Conservation (phyloP, 2,888 invertebrate species). For the Periphyllus acericola region DNA sequence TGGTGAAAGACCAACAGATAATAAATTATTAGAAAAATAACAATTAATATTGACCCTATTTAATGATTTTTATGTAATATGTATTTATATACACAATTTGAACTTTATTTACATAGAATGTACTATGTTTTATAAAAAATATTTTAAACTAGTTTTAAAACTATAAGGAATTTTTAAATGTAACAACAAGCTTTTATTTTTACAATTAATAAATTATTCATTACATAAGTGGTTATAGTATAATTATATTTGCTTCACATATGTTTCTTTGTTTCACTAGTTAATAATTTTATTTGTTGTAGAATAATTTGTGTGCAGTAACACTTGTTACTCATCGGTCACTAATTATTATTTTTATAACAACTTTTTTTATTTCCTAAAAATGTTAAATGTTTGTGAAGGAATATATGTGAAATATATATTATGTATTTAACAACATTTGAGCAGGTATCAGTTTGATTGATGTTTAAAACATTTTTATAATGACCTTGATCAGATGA, state of each 20-base stretch:
- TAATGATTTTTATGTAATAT: neutral
- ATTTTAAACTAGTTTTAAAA: neutral
- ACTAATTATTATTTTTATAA: constrained; percentile 15
- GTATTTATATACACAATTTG: neutral
- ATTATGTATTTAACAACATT: constrained; percentile 12
- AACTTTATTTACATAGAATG: too few species aligned
- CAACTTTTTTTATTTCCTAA: neutral
- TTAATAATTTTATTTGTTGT: neutral
- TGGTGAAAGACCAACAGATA: neutral
- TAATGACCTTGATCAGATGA: constrained; percentile 46
- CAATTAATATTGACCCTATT: neutral
- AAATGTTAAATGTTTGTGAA: neutral
- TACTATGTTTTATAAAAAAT: neutral
- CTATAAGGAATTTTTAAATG: neutral
- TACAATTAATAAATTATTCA: neutral
- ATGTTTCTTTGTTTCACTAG: neutral
- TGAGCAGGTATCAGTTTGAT: constrained; percentile 11
- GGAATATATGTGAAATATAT: neutral
- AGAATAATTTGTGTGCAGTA: neutral
- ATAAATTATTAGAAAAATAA: neutral
- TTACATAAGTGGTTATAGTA: neutral
- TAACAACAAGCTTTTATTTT: neutral
- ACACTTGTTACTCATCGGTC: neutral
- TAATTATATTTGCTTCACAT: constrained; percentile 1
- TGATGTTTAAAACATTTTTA: constrained; percentile 30